A percentile compares a stretch with the other conserved stretches of the same genome.
phyloP scores from a whole-genome alignment of 2,797 vertebrate genomes.

The Danio albolineatus region DNA sequence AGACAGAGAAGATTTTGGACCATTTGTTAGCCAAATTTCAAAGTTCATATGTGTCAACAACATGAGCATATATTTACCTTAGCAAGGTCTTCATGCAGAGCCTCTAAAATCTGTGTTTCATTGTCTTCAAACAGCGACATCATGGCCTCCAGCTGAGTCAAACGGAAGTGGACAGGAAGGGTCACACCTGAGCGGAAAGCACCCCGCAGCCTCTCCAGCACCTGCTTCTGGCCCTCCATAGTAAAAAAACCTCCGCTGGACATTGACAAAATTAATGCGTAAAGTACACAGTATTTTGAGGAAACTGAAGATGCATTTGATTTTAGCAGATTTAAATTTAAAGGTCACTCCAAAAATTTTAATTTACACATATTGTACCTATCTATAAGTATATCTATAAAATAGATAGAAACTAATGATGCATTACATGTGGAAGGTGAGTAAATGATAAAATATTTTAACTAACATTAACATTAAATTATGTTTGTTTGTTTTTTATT shows the following conservation, averaged over 20 bases:
- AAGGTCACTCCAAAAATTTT: too few species aligned
- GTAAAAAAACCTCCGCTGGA: constrained; percentile 49
- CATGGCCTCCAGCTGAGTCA: constrained; percentile 70
- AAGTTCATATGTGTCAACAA: too few species aligned
- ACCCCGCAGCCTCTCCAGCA: constrained; percentile 67
- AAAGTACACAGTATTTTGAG: neutral
- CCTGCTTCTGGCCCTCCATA: constrained; percentile 72
- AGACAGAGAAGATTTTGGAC: neutral
- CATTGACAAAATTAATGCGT: neutral
- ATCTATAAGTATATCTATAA: too few species aligned
- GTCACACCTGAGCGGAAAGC: constrained; percentile 72
- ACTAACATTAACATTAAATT: too few species aligned
- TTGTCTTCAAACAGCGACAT: constrained; percentile 75
- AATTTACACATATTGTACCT: too few species aligned
- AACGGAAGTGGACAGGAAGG: constrained; percentile 70
- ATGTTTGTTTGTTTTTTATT: neutral
- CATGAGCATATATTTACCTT: constrained; percentile 69
- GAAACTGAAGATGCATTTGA: too few species aligned
- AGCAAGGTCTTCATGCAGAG: constrained; percentile 74
- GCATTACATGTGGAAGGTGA: too few species aligned
- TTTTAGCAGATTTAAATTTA: too few species aligned
- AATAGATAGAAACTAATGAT: too few species aligned
- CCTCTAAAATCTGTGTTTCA: constrained; percentile 70
- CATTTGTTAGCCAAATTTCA: too few species aligned
- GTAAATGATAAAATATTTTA: too few species aligned